These are phyloP conservation scores for Quiscalus mexicanus DNA, from an alignment of 2,113 vertebrate genomes.

Conservation along the genomic window DNA sequence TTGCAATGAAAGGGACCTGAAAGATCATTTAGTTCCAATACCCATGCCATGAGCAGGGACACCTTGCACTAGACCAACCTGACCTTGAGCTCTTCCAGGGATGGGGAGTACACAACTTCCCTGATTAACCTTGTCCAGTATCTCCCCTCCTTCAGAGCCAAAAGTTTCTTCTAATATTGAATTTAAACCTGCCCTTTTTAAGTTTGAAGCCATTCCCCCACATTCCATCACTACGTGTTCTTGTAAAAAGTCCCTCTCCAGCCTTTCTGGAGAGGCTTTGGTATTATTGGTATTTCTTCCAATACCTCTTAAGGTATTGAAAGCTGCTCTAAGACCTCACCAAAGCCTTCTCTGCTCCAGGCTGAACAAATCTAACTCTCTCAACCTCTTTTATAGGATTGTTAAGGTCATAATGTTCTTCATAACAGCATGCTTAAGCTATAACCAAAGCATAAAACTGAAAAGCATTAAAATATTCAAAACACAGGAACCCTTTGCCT, in stretches of 20 bases:
- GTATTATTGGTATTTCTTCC: too few species aligned
- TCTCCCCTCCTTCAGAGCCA: background rate
- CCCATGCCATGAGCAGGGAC: background rate
- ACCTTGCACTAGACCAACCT: background rate
- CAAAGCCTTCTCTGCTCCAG: background rate
- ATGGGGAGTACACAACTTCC: background rate
- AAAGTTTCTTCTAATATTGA: background rate
- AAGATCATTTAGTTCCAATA: background rate
- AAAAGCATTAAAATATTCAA: background rate
- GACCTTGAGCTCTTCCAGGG: background rate
- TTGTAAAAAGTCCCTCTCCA: background rate
- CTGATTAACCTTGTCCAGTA: background rate
- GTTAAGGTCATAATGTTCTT: background rate
- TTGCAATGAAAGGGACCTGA: background rate
- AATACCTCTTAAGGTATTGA: background rate
- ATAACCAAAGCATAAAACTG: background rate
- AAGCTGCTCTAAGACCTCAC: background rate
- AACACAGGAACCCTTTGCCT: background rate
- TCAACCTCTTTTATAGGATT: background rate
- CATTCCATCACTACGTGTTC: accelerated
- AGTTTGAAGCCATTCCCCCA: background rate
- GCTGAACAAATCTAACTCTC: background rate
- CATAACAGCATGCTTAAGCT: background rate
- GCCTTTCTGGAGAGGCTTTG: too few species aligned
- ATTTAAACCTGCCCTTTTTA: background rate